These are phyloP conservation scores for Zele albiditarsus DNA, from an alignment of 2,888 invertebrate species.

Conservation along the genomic window DNA sequence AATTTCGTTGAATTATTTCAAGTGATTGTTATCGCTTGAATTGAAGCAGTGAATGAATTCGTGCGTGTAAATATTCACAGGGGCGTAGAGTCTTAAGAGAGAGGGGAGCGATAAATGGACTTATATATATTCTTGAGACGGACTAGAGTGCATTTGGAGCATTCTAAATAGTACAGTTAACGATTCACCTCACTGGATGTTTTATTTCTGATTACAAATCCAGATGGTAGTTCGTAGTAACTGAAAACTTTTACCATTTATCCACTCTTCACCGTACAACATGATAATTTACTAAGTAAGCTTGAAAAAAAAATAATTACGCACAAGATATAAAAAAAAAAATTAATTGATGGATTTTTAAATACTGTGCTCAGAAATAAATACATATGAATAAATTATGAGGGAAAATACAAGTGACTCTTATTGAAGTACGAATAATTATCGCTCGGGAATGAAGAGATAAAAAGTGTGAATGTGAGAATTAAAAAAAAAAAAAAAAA, in stretches of 20 bases:
- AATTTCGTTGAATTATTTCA: slow-evolving; percentile 3
- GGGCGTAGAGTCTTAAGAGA: background rate
- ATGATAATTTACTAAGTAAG: background rate
- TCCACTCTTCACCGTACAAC: background rate
- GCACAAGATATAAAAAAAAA: too few species aligned
- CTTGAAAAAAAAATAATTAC: background rate
- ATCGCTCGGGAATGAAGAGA: background rate
- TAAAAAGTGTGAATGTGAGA: background rate
- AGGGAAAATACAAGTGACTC: slow-evolving; percentile 4
- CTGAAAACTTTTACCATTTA: slow-evolving; percentile 12
- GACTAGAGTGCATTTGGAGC: background rate
- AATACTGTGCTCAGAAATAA: background rate
- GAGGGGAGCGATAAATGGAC: background rate
- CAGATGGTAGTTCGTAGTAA: background rate
- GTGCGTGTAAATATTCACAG: background rate
- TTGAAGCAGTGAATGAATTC: background rate
- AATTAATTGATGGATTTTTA: too few species aligned
- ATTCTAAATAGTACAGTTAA: background rate
- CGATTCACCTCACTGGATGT: background rate
- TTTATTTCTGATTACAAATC: background rate
- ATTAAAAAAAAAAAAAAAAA: background rate
- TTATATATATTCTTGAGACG: slow-evolving; percentile 2
- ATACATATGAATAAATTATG: background rate
- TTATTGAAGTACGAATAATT: slow-evolving; percentile 17
- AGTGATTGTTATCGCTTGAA: background rate